Conservation (phyloP, 2,888 invertebrate species). For the Nemurella pictetii region DNA sequence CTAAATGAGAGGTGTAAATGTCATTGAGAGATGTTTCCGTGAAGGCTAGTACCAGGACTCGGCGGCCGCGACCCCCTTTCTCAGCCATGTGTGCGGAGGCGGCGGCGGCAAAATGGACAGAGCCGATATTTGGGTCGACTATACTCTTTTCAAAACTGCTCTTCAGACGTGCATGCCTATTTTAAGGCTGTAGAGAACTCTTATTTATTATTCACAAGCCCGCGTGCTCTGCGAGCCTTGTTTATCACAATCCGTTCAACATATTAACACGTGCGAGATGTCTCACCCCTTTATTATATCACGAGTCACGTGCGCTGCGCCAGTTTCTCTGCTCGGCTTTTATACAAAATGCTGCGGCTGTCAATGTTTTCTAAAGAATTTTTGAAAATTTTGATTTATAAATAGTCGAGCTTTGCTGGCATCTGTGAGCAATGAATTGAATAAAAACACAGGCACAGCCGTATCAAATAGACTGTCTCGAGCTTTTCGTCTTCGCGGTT, state of each 20-base stretch:
- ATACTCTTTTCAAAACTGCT: slow-evolving; percentile 9
- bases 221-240: background rate
- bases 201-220: background rate
- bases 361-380: background rate
- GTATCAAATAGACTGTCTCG: background rate
- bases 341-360: background rate
- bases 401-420: background rate
- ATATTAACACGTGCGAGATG: background rate
- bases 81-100: slow-evolving; percentile 12
- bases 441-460: background rate
- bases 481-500: background rate
- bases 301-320: background rate
- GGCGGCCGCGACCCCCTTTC: slow-evolving; percentile 23
- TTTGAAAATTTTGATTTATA: background rate
- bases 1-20: background rate
- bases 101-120: slow-evolving; percentile 17
- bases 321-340: background rate
- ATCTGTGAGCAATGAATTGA: background rate
- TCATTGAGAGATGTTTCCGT: slow-evolving; percentile 13
- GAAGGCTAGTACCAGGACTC: slow-evolving; percentile 7
- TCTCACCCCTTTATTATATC: background rate
- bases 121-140: slow-evolving; percentile 20
- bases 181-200: background rate
- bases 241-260: background rate
- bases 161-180: background rate